These are phyloP conservation scores for Cliona cf. orientalis DNA, from an alignment of 37 sponge, comb jelly and placozoan genomes.

Conservation along the genomic window DNA sequence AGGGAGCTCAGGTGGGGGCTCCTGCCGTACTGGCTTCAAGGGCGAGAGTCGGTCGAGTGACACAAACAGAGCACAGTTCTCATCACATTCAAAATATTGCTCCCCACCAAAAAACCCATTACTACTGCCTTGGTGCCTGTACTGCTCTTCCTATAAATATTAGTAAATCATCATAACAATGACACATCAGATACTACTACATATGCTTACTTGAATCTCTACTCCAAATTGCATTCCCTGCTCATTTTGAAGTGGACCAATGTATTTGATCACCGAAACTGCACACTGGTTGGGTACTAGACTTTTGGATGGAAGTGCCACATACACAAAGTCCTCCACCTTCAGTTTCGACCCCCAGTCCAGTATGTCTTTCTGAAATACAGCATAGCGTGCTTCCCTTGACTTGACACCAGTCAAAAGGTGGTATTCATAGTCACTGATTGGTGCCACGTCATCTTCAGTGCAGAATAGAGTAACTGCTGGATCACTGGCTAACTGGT, in stretches of 20 bases:
- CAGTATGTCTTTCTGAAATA: constrained; percentile 17
- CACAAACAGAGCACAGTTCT: constrained; percentile 64
- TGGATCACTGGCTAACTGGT: constrained; percentile 11
- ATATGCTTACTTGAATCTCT: constrained; percentile 56
- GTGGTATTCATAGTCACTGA: not conserved
- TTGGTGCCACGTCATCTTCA: constrained; percentile 37
- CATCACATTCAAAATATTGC: constrained; percentile 50
- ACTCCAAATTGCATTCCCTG: constrained; percentile 72
- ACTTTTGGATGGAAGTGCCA: constrained; percentile 16
- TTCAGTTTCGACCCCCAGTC: constrained; percentile 29
- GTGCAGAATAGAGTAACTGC: not conserved
- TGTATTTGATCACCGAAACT: constrained; percentile 31
- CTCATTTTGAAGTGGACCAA: constrained; percentile 23
- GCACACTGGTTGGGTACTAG: not conserved
- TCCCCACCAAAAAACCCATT: constrained; percentile 47
- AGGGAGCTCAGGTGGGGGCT: no score
- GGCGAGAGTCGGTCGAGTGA: constrained; percentile 27
- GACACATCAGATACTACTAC: not conserved
- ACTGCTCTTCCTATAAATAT: constrained; percentile 31
- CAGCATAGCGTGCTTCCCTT: not conserved
- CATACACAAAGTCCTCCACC: constrained; percentile 30
- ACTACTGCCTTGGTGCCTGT: constrained; percentile 34
- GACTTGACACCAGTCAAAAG: constrained; percentile 26
- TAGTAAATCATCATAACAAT: not conserved
- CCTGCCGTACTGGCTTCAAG: not conserved